Conservation (phyloP, 2,113 vertebrate genomes). For the Clarias macrocephalus region DNA sequence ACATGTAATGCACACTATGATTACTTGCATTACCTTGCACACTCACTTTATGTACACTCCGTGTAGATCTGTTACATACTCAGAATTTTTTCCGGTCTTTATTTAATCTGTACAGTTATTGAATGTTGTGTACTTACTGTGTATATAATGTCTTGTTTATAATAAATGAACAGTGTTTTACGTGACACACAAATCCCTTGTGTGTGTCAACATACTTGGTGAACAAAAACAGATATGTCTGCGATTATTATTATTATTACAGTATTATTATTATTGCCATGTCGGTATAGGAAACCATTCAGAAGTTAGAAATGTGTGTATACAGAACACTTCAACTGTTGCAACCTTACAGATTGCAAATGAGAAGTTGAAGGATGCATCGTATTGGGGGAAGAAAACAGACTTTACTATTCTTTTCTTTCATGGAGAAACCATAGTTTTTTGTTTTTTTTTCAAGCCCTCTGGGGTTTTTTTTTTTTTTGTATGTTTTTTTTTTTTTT, state of each 20-base stretch:
- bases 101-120: too few relatives aligned
- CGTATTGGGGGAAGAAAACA: neutral
- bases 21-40: too few relatives aligned
- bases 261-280: neutral
- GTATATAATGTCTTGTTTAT: neutral
- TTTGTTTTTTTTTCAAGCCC: neutral
- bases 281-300: neutral
- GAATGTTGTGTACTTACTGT: too few relatives aligned
- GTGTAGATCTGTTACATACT: too few relatives aligned
- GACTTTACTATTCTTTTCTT: neutral
- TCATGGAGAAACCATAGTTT: too few relatives aligned
- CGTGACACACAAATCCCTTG: too few relatives aligned
- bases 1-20: too few relatives aligned
- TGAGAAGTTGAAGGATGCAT: neutral
- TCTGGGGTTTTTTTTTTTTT: too few relatives aligned
- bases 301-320: neutral
- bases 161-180: too few relatives aligned
- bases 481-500: neutral
- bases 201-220: neutral
- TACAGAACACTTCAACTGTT: neutral
- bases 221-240: too few relatives aligned
- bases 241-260: neutral
- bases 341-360: neutral
- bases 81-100: too few relatives aligned
- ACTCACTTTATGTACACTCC: too few relatives aligned